Conservation (phyloP, 1,140 invertebrate species). For the Brachionus rotundiformis region DNA sequence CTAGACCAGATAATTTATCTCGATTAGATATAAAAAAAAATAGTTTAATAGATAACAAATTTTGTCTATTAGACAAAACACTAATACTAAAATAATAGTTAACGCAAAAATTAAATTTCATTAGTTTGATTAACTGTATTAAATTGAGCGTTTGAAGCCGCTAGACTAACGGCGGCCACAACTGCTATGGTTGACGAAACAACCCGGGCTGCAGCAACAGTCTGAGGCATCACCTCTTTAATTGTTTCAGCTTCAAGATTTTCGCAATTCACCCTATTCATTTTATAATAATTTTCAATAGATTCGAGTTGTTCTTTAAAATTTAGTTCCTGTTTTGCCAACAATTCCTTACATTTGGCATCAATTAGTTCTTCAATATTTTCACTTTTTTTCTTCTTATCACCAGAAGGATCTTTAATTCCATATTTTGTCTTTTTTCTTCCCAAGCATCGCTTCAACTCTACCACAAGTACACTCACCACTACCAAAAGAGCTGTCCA, state of each 20-base stretch:
- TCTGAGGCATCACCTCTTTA: not conserved
- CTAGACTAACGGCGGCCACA: slow-evolving; percentile 15
- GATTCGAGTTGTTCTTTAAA: not conserved
- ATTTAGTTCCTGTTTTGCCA: not conserved
- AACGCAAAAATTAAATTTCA: not conserved
- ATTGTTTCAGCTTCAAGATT: not conserved
- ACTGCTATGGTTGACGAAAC: slow-evolving; percentile 23
- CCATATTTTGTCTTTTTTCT: not conserved
- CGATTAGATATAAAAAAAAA: not conserved
- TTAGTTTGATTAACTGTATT: slow-evolving; percentile 9
- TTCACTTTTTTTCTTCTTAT: not conserved
- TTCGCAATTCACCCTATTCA: not conserved
- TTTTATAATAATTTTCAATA: not conserved
- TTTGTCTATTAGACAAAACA: not conserved
- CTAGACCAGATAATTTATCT: not conserved
- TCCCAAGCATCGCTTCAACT: not conserved
- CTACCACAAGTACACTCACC: not conserved
- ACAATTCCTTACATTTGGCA: not conserved
- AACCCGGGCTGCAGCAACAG: not conserved
- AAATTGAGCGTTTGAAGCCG: slow-evolving; percentile 25
- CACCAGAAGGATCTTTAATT: not conserved
- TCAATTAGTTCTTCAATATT: not conserved
- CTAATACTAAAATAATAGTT: not conserved
- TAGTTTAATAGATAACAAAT: slow-evolving; percentile 22
- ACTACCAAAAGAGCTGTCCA: not conserved